Conservation (phyloP, 30 jellyfish, hydroid and myxozoan species). For the Hydra vulgaris region DNA sequence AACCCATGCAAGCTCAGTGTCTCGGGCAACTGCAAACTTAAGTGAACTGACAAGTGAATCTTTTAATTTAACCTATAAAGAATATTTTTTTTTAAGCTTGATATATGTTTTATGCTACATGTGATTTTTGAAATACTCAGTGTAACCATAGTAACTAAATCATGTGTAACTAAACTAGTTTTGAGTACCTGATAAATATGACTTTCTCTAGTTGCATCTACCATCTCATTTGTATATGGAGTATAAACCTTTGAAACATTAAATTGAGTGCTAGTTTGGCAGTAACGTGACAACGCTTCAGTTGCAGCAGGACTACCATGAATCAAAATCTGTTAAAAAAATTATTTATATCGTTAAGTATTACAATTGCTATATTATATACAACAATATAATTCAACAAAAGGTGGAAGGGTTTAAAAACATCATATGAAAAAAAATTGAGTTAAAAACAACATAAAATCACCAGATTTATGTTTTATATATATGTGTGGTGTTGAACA, state of each 20-base stretch:
- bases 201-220: constrained; percentile 96
- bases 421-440: too few species aligned
- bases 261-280: constrained; percentile 48
- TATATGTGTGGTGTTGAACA: too few species aligned
- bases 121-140: neutral
- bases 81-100: neutral
- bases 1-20: constrained; percentile 94
- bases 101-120: neutral
- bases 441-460: too few species aligned
- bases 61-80: constrained; percentile 63
- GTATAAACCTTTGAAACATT: constrained; percentile 59
- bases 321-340: constrained; percentile 41
- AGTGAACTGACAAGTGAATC: constrained; percentile 92
- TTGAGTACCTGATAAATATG: constrained; percentile 88
- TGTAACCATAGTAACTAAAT: neutral
- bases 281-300: constrained; percentile 45
- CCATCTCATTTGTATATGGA: constrained; percentile 61
- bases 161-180: too few species aligned
- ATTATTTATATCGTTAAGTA: neutral
- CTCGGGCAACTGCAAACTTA: constrained; percentile 74
- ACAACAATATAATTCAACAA: too few species aligned
- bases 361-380: too few species aligned
- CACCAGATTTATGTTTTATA: too few species aligned
- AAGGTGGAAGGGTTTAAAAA: too few species aligned
- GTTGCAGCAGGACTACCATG: constrained; percentile 84